Conservation (phyloP, 2,797 vertebrate genomes). For the Sciaenops ocellatus region DNA sequence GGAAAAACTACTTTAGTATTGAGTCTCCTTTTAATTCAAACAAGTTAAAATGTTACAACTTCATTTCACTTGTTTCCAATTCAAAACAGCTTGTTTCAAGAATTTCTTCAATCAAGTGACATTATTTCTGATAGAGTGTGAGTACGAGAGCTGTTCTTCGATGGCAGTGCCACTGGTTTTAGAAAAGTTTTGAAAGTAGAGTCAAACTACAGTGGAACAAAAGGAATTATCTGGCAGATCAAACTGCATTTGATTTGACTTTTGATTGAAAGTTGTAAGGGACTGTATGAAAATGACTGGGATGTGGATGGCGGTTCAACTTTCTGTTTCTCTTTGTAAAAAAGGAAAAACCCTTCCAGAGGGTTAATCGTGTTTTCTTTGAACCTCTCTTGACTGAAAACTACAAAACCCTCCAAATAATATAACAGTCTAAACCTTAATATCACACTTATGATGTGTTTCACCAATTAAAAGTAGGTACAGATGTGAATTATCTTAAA, state of each 20-base stretch:
- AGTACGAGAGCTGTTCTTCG: background rate
- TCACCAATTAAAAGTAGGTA: no score
- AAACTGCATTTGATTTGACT: constrained; percentile 9
- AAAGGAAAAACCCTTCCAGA: background rate
- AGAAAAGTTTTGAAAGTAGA: constrained; percentile 5
- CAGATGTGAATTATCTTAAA: no score
- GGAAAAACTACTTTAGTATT: constrained; percentile 7
- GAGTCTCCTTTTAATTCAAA: constrained; percentile 48
- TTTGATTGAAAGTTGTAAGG: constrained; percentile 2
- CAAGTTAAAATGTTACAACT: constrained; percentile 11
- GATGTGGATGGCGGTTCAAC: background rate
- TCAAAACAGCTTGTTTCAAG: constrained; percentile 42
- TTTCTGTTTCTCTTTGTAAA: background rate
- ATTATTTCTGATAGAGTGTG: background rate
- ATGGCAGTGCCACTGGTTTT: constrained; percentile 2
- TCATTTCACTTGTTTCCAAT: constrained; percentile 13
- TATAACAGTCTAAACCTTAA: background rate
- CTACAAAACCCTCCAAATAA: background rate
- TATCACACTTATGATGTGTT: no score
- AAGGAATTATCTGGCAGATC: constrained; percentile 6
- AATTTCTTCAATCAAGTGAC: constrained; percentile 30
- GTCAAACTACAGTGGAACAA: constrained; percentile 2
- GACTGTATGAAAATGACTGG: background rate
- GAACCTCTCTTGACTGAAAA: background rate
- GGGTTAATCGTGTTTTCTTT: background rate